Evolutionary conservation across 1,140 invertebrate genomes (phyloP), one percentile per base, ranked within the genome.

Genomic region (Saxidomus purpurata): DNA sequence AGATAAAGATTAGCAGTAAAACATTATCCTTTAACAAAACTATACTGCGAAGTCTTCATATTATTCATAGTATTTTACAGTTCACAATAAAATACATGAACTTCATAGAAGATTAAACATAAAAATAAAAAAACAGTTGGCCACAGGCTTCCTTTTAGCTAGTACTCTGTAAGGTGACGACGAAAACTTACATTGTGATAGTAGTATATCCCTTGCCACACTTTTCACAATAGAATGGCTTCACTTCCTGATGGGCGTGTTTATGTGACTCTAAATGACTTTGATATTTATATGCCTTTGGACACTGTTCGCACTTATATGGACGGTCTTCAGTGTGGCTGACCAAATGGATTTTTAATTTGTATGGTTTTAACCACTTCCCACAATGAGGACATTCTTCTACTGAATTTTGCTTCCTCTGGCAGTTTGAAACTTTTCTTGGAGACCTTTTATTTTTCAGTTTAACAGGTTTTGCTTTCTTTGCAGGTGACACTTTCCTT

Each of bases 281-380:
- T 3, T 49, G 49, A 36, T 79, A 79, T 55, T 79, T 79, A n/a
- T 79, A 79, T 36, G 76, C 9, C 28, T 79, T 79, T 38, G 76
- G 76, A 79, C 76, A 79, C 25, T 25, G n/a, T 9, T 79, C 76
- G 36, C 76, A 79, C 47, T 59, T 13, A 22, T 36, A 52, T 22
- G 76, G 47, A 1, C 76, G n/a, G 4, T 79, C 76, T 19, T 52
- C 47, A 3, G 15, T 52, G n/a, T 79, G 76, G 55, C 47, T 52
- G 1, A 79, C 17, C 8, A 79, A 0, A 55, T 79, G 76, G 13
- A 55, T 17, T 34, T 79, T 79, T 15, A 79, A 22, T 55, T 36
- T 79, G 36, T 52, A 55, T 36, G 76, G 47, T 52, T 36, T 52
- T 0, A 79, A n/a, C 1, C 6, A 25, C 47, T 79, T 79, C 25